A percentile compares a stretch with the other conserved stretches of the same genome.
Evolutionary conservation across 2,113 vertebrate species (phyloP).

Genomic region (Oxygymnocypris stewartii): DNA sequence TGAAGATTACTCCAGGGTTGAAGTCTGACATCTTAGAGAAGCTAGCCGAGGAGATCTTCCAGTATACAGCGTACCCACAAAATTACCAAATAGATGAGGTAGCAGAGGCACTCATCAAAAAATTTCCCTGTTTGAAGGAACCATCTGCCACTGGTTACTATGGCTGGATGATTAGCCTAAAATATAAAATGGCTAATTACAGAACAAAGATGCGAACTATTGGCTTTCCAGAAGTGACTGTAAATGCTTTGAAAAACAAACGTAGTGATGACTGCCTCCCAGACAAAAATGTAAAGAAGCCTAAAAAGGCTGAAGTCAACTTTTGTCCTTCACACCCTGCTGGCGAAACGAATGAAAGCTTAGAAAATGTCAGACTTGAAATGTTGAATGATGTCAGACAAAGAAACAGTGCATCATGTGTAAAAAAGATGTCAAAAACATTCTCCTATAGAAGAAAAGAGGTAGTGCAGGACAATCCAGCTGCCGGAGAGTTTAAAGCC

Average conservation of each 20-base stretch:
- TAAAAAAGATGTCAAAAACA: conserved; percentile 35
- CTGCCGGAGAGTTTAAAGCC: conserved; percentile 26
- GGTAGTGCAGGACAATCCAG: conserved; percentile 27
- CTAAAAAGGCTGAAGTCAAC: conserved; percentile 50
- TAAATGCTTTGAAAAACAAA: conserved; percentile 36
- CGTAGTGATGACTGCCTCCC: no score
- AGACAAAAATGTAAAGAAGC: no score
- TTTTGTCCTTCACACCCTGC: conserved; percentile 32
- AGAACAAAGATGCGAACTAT: conserved; percentile 11
- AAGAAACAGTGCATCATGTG: conserved; percentile 18
- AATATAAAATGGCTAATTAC: conserved; percentile 39
- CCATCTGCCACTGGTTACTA: no score
- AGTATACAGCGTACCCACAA: conserved; percentile 22
- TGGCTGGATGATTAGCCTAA: conserved; percentile 25
- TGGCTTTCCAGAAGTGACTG: conserved; percentile 29
- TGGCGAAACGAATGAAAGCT: conserved; percentile 32
- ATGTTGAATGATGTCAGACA: conserved; percentile 40
- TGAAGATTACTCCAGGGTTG: no score
- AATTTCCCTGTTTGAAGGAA: no score
- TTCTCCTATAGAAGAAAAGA: conserved; percentile 43
- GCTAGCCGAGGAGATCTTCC: conserved; percentile 25
- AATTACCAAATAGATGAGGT: conserved; percentile 28
- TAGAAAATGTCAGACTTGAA: conserved; percentile 22
- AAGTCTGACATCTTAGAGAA: conserved; percentile 30
- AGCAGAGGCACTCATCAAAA: conserved; percentile 27